Conservation (phyloP, 2,113 vertebrate species). For the Lepidothrix coronata region DNA sequence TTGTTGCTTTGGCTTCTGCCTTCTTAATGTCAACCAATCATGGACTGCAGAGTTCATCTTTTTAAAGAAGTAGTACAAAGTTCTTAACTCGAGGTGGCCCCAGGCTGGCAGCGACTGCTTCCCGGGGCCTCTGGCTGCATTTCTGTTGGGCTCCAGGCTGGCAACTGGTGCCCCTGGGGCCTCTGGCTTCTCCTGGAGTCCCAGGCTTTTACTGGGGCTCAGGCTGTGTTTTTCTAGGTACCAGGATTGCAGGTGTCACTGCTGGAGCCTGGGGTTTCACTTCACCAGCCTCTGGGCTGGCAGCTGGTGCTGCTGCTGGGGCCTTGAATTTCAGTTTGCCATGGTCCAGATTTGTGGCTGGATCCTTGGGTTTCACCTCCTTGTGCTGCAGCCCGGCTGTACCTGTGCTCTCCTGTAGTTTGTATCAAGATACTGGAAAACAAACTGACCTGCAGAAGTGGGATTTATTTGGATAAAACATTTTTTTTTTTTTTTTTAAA, state of each 20-base stretch:
- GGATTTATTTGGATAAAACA: conserved; percentile 28
- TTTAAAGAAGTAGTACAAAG: conserved; percentile 54
- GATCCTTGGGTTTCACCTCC: conserved; percentile 27
- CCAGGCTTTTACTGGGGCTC: conserved; percentile 26
- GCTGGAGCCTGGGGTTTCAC: conserved; percentile 41
- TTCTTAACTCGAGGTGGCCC: conserved; percentile 28
- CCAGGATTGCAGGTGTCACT: conserved; percentile 25
- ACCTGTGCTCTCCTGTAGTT: conserved; percentile 48
- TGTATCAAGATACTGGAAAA: conserved; percentile 54
- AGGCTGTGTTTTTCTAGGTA: conserved; percentile 37
- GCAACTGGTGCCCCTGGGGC: conserved; percentile 18
- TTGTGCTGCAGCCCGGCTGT: conserved; percentile 24
- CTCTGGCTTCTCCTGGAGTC: conserved; percentile 15
- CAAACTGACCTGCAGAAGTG: conserved; percentile 27
- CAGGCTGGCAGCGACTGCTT: neutral
- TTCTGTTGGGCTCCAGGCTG: conserved; percentile 44
- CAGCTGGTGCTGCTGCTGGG: conserved; percentile 42
- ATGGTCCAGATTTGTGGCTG: conserved; percentile 27
- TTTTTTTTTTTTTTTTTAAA: neutral
- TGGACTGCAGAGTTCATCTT: conserved; percentile 67
- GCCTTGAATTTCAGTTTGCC: conserved; percentile 45
- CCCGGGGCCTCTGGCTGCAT: neutral
- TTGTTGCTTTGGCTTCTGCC: conserved; percentile 70
- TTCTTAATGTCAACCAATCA: conserved; percentile 77
- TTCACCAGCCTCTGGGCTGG: conserved; percentile 11